phyloP scores from a whole-genome alignment of 1,140 invertebrate genomes.

The Tetragnatha versicolor region DNA sequence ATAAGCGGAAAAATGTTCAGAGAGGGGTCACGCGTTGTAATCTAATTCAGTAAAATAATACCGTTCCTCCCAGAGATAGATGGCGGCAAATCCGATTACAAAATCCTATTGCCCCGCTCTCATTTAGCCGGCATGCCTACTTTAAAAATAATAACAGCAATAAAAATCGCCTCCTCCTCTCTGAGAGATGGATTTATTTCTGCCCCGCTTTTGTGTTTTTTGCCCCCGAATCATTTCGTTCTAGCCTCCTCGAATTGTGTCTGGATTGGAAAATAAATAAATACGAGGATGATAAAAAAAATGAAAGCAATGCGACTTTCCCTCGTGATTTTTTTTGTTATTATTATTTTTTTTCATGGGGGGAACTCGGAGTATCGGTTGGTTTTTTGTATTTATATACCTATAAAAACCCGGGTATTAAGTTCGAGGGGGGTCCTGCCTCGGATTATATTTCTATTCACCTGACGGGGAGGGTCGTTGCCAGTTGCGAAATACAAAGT shows the following conservation, averaged over 20 bases:
- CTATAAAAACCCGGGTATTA: neutral
- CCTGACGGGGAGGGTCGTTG: too few relatives aligned
- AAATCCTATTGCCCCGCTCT: conserved; percentile 47
- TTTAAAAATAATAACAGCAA: conserved; percentile 26
- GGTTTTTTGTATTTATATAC: neutral
- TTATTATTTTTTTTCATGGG: too few relatives aligned
- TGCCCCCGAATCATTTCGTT: conserved; percentile 9
- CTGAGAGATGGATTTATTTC: conserved; percentile 36
- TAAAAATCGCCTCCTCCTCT: conserved; percentile 4
- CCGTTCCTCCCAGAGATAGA: conserved; percentile 8
- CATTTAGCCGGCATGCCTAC: conserved; percentile 42
- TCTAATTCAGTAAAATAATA: conserved; percentile 48
- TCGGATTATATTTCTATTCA: conserved; percentile 21
- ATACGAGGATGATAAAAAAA: neutral
- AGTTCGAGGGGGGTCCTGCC: neutral
- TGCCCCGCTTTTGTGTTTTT: neutral
- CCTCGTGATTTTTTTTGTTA: neutral
- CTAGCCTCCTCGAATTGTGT: conserved; percentile 4
- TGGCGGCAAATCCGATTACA: conserved; percentile 51
- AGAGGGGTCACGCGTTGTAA: conserved; percentile 15
- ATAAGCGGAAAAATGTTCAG: conserved; percentile 24
- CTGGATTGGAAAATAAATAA: conserved; percentile 40
- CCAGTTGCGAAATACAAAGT: too few relatives aligned
- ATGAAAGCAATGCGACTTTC: neutral
- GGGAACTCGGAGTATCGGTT: neutral